Conservation (phyloP, 2,888 invertebrate species). For the Tetramorium bicarinatum region DNA sequence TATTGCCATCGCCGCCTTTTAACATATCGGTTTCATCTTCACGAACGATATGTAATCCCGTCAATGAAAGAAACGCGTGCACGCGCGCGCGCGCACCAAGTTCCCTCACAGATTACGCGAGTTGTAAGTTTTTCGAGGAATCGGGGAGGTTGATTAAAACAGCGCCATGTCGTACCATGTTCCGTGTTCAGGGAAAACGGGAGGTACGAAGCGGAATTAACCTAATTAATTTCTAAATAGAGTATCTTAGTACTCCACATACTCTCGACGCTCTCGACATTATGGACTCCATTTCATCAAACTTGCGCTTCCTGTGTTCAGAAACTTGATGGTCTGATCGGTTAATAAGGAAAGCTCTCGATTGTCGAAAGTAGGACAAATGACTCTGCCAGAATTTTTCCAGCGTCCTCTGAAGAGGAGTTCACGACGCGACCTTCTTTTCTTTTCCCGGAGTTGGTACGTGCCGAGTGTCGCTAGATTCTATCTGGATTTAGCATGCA, state of each 20-base stretch:
- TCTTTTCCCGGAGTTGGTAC: conserved; percentile 54
- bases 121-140: background rate
- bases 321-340: conserved; percentile 8
- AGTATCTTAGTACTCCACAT: background rate
- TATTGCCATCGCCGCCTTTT: conserved; percentile 44
- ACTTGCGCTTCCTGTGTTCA: background rate
- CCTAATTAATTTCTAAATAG: conserved; percentile 39
- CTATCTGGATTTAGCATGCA: conserved; percentile 64
- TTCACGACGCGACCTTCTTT: conserved; percentile 27
- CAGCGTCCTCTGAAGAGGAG: conserved; percentile 2
- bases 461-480: conserved; percentile 73
- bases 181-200: background rate
- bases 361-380: conserved; percentile 40
- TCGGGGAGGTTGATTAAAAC: background rate
- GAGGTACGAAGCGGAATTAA: conserved; percentile 8
- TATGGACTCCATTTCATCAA: conserved; percentile 10
- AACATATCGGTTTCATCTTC: conserved; percentile 39
- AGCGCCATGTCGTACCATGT: no score
- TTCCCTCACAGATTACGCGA: background rate
- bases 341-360: conserved; percentile 3
- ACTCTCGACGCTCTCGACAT: background rate
- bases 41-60: conserved; percentile 11
- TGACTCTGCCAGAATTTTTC: conserved; percentile 24
- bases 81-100: background rate
- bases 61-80: background rate